A percentile compares a stretch with the other conserved stretches of the same genome.
These are phyloP conservation scores for Athripsodes cinereus DNA, from an alignment of 2,888 invertebrate genomes.

Conservation along the genomic window DNA sequence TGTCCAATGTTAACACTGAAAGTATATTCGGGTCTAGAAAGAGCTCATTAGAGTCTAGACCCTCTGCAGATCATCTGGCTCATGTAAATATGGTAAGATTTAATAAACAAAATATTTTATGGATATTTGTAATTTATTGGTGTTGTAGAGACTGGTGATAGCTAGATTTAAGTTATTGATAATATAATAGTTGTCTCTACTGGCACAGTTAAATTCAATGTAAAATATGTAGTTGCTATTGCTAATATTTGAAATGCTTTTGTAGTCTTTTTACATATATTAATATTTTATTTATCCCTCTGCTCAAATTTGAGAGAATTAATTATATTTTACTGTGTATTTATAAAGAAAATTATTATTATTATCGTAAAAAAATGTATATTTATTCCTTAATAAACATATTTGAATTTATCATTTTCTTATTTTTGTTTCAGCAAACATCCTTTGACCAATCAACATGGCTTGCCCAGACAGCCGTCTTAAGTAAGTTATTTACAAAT, in stretches of 20 bases:
- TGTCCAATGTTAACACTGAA: constrained; percentile 12
- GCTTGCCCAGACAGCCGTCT: constrained; percentile 14
- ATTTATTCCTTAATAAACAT: too few species aligned
- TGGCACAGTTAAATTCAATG: too few species aligned
- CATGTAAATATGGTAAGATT: background rate
- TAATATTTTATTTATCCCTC: background rate
- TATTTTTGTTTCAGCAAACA: constrained; percentile 20
- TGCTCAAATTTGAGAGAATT: too few species aligned
- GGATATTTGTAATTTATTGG: too few species aligned
- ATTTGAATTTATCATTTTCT: too few species aligned
- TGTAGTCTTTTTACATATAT: background rate
- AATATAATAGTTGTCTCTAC: too few species aligned
- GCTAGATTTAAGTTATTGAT: too few species aligned
- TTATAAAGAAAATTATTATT: too few species aligned
- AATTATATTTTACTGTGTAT: too few species aligned
- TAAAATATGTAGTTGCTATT: background rate
- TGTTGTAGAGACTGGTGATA: too few species aligned
- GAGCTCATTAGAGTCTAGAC: constrained; percentile 18
- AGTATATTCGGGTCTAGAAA: constrained; percentile 19
- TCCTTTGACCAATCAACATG: constrained; percentile 19
- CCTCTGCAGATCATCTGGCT: background rate
- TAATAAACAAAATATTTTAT: too few species aligned
- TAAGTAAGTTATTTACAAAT: constrained; percentile 14
- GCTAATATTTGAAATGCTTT: background rate
- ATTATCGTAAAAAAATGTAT: too few species aligned